Conservation (phyloP, 1,140 invertebrate genomes). For the Maconellicoccus hirsutus region DNA sequence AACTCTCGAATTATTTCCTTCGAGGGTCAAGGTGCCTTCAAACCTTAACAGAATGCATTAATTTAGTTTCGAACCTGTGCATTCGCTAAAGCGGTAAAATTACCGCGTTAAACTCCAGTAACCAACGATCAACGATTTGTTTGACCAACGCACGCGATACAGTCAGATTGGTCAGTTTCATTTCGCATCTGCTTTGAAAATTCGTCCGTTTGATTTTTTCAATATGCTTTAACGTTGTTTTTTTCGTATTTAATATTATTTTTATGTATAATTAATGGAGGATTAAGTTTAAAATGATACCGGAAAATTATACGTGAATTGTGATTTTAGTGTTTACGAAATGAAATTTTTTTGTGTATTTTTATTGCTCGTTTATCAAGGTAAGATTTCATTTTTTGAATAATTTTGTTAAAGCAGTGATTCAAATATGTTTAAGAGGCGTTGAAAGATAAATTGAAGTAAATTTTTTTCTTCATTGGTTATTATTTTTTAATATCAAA, state of each 20-base stretch:
- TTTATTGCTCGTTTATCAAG: not conserved
- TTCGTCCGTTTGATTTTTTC: not conserved
- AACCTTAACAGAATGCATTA: constrained; percentile 17
- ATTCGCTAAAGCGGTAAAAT: not conserved
- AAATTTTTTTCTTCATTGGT: no score
- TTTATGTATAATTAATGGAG: not conserved
- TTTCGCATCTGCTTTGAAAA: not conserved
- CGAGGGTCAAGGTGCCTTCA: constrained; percentile 10
- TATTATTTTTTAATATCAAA: no score
- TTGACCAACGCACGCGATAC: constrained; percentile 4
- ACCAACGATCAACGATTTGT: not conserved
- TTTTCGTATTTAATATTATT: not conserved
- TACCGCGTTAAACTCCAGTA: constrained; percentile 1
- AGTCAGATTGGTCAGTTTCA: not conserved
- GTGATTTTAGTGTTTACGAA: not conserved
- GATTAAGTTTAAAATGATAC: not conserved
- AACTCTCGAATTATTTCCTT: constrained; percentile 14
- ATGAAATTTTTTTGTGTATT: not conserved
- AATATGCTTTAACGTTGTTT: not conserved
- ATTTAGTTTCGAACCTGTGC: constrained; percentile 14
- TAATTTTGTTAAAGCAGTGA: no score
- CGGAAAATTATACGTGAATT: not conserved
- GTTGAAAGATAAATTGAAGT: no score
- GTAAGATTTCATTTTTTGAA: not conserved
- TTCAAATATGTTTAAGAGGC: no score